phyloP scores from a whole-genome alignment of 2,113 vertebrate genomes.

The Monopterus albus region DNA sequence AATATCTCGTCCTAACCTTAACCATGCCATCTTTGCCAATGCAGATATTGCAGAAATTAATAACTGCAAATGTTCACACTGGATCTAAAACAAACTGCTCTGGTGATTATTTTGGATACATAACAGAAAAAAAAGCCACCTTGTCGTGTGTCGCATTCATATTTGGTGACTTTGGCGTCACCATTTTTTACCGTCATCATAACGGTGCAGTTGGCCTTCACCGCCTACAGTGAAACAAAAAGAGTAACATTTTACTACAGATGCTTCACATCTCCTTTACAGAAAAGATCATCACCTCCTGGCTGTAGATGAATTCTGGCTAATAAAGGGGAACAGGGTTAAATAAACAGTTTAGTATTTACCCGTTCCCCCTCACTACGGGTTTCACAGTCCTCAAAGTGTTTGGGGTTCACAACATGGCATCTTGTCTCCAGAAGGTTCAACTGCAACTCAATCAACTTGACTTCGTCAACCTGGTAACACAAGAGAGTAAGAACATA shows the following conservation, averaged over 20 bases:
- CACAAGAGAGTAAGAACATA: background rate
- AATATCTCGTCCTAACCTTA: too few species aligned
- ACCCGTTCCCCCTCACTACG: rapidly evolving
- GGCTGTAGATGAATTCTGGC: background rate
- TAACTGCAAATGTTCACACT: background rate
- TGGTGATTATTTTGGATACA: background rate
- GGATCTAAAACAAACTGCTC: background rate
- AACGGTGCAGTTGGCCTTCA: conserved; percentile 65
- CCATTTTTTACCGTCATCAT: conserved; percentile 17
- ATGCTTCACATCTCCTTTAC: background rate
- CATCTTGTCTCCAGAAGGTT: conserved; percentile 65
- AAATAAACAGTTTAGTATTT: background rate
- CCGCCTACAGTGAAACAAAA: conserved; percentile 45
- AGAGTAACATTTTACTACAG: background rate
- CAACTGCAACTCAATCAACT: conserved; percentile 53
- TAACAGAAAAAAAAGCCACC: conserved; percentile 12
- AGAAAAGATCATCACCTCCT: background rate
- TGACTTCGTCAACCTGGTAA: conserved; percentile 53
- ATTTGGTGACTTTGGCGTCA: conserved; percentile 12
- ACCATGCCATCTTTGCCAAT: background rate
- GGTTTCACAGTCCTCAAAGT: conserved; percentile 50
- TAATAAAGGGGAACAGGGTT: background rate
- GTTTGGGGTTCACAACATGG: conserved; percentile 59
- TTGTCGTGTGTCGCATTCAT: conserved; percentile 12
- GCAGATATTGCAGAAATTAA: background rate